Evolutionary conservation across 1,140 invertebrate species (phyloP).

Genomic region (Drosophila jambulina): DNA sequence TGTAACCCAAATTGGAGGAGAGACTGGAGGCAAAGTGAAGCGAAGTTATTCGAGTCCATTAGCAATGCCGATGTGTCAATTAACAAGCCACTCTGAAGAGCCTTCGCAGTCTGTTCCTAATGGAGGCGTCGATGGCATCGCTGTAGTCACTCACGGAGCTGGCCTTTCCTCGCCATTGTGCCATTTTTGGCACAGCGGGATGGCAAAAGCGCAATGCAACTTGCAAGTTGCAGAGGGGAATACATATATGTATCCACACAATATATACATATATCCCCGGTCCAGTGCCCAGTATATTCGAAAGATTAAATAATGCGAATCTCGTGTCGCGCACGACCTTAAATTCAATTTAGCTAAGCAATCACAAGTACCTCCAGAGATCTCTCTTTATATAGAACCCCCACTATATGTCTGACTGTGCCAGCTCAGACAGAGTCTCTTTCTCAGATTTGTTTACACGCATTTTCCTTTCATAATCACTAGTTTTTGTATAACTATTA

Average conservation of each 20-base stretch:
- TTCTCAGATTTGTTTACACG: conserved; percentile 64
- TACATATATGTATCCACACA: not conserved
- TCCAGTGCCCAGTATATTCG: conserved; percentile 23
- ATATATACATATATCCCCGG: not conserved
- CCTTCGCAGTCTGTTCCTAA: conserved; percentile 58
- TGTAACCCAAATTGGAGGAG: conserved; percentile 40
- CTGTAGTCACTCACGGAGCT: conserved; percentile 1
- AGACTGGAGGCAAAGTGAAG: not conserved
- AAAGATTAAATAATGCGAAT: conserved; percentile 73
- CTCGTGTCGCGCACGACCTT: conserved; percentile 76
- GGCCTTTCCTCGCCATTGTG: conserved; percentile 48
- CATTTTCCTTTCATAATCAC: conserved; percentile 24
- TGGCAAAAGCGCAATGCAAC: conserved; percentile 55
- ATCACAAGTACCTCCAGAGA: conserved; percentile 10
- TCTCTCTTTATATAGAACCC: conserved; percentile 13
- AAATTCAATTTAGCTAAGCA: conserved; percentile 77
- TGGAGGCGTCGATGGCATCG: conserved; percentile 61
- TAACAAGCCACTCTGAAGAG: conserved; percentile 51
- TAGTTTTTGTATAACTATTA: conserved; percentile 70
- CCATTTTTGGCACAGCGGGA: conserved; percentile 68
- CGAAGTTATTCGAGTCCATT: conserved; percentile 64
- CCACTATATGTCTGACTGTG: conserved; percentile 5
- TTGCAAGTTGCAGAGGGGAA: conserved; percentile 51
- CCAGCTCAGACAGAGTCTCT: not conserved
- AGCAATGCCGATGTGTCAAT: conserved; percentile 61